Base-by-base conservation (phyloP, 2,888 invertebrate genomes). In the Bombylius discolor region DNA sequence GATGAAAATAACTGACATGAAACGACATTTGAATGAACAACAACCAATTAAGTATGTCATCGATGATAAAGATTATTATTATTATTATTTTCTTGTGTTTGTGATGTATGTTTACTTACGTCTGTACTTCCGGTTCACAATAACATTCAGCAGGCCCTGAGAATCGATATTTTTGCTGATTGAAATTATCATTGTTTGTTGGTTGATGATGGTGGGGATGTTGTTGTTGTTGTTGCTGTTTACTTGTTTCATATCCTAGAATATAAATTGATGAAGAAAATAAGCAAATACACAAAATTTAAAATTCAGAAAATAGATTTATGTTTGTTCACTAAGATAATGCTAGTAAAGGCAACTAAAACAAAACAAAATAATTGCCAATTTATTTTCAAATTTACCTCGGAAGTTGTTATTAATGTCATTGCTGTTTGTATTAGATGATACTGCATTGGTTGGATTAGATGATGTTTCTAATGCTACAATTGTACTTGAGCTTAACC, bases 51-150 rank as follows among this genome's bases (percentile, higher is more conserved):
- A 23, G 23, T 23, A 23, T 23, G 23, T 23, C 23, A 23, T 23
- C 23, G 23, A 23, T n/a, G n/a, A n/a, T n/a, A n/a, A n/a, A n/a
- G n/a, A n/a, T 23, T 23, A 23, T 23, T 23, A 23, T 23, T 23
- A 23, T 23, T 23, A 23, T n/a, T 23, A 23, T 23, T 23, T 23
- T 23, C 23, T 23, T 1, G 23, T 23, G 23, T 23, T 23, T 23
- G 23, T 23, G 23, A 2, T 23, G 23, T 23, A 3, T 23, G 23
- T 23, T 3, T 23, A 33, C 48, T 54, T 59, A 74, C 73, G 64
- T 70, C 57, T 73, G 72, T 56, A 64, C 66, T 62, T 70, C 70
- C 33, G 71, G 70, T 56, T 70, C 73, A 61, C 73, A 74, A 62
- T 71, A 71, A 61, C 73, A 74, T 55, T 73, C 72, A 4, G 72